Percentiles rank a stretch among this genome's conserved stretches.
Evolutionary conservation across 2,113 vertebrate species (phyloP).

Genomic region (Lipophrys pholis): DNA sequence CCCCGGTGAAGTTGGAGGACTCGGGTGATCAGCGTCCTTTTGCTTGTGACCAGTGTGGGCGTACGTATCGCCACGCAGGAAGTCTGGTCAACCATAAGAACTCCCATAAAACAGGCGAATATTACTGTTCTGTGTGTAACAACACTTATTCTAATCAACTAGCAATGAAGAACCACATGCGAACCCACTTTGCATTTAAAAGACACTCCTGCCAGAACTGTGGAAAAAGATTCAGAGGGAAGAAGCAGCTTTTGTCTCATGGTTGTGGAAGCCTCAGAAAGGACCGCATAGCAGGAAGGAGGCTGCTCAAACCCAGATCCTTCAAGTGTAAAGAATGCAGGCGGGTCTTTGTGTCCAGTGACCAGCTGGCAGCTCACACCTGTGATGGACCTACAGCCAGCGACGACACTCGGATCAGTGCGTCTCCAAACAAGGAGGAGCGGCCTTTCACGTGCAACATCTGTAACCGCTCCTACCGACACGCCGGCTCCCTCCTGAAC

Average conservation of each 20-base stretch:
- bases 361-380: constrained; percentile 68
- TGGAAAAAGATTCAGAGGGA: constrained; percentile 87
- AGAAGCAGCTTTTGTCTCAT: constrained; percentile 86
- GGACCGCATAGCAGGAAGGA: constrained; percentile 32
- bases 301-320: constrained; percentile 52
- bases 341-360: constrained; percentile 62
- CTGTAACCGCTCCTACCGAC: constrained; percentile 84
- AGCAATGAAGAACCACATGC: constrained; percentile 90
- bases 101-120: constrained; percentile 90
- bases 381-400: constrained; percentile 51
- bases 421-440: constrained; percentile 65
- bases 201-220: constrained; percentile 86
- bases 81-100: constrained; percentile 92
- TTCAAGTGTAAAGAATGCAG: constrained; percentile 75
- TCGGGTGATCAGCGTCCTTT: constrained; percentile 82
- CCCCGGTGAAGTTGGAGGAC: constrained; percentile 56
- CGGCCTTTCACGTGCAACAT: constrained; percentile 82
- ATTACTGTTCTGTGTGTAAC: constrained; percentile 88
- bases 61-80: constrained; percentile 90
- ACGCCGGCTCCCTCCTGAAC: constrained; percentile 83
- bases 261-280: constrained; percentile 75
- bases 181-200: constrained; percentile 87
- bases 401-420: constrained; percentile 4
- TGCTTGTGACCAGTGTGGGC: constrained; percentile 88
- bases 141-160: constrained; percentile 91